These are phyloP conservation scores for Aspidapion aeneum DNA, from an alignment of 2,888 invertebrate species.

Conservation along the genomic window DNA sequence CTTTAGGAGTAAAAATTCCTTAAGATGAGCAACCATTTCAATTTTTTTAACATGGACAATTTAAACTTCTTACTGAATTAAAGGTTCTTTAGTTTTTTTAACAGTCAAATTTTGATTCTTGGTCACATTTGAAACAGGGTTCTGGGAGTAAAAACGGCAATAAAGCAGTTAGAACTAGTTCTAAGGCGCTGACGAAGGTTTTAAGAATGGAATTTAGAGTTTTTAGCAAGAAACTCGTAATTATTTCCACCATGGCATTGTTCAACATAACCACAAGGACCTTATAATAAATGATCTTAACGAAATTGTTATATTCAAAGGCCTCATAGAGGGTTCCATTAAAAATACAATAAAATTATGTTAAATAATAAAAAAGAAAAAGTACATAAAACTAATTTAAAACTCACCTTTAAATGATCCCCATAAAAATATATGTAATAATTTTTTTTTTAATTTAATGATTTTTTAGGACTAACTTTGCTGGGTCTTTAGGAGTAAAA, in stretches of 20 bases:
- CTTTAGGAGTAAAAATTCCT: conserved; percentile 4
- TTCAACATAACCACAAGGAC: conserved; percentile 82
- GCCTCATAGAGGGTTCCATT: conserved; percentile 64
- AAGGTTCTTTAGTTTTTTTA: neutral
- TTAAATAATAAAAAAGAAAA: conserved; percentile 94
- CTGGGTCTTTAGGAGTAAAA: too few species aligned
- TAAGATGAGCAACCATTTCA: too few species aligned
- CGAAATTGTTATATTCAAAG: conserved; percentile 55
- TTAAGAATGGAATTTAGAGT: conserved; percentile 92
- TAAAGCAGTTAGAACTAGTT: conserved; percentile 85
- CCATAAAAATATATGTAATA: too few species aligned
- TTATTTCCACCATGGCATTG: conserved; percentile 88
- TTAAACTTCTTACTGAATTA: neutral
- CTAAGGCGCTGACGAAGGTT: conserved; percentile 92
- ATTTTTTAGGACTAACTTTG: too few species aligned
- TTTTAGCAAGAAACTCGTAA: conserved; percentile 90
- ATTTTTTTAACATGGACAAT: too few species aligned
- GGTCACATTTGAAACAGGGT: conserved; percentile 69
- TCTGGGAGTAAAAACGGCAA: conserved; percentile 81
- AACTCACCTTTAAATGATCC: too few species aligned
- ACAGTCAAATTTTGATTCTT: conserved; percentile 12
- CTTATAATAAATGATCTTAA: conserved; percentile 60
- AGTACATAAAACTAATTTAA: conserved; percentile 95
- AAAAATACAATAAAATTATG: conserved; percentile 62
- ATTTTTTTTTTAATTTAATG: too few species aligned